Evolutionary conservation across 2,888 invertebrate species (phyloP).

Genomic region (Cenopis cana): DNA sequence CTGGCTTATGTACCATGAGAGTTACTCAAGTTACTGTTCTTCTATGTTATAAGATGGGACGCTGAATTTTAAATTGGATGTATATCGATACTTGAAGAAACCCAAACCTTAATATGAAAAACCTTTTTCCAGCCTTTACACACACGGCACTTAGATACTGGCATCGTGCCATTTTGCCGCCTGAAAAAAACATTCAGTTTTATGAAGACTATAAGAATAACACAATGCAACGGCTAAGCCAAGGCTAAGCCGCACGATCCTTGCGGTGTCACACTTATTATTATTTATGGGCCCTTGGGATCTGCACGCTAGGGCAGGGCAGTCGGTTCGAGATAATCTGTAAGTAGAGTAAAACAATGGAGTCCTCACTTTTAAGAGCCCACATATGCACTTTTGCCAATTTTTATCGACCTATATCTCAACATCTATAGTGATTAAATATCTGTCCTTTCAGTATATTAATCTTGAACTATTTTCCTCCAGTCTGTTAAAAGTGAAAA

Average conservation of each 20-base stretch:
- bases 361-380: too few relatives aligned
- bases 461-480: too few relatives aligned
- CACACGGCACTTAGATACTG: slow-evolving; percentile 1
- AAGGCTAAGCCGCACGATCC: slow-evolving; percentile 36
- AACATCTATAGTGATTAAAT: too few relatives aligned
- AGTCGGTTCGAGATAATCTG: background rate
- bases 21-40: too few relatives aligned
- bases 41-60: too few relatives aligned
- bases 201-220: slow-evolving; percentile 43
- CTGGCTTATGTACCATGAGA: too few relatives aligned
- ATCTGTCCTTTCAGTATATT: too few relatives aligned
- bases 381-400: too few relatives aligned
- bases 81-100: background rate
- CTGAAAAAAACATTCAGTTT: slow-evolving; percentile 33
- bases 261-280: slow-evolving; percentile 46
- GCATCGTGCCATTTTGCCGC: slow-evolving; percentile 3
- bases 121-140: background rate
- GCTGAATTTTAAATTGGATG: background rate
- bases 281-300: slow-evolving; percentile 44
- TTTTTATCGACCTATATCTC: too few relatives aligned
- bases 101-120: background rate
- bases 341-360: too few relatives aligned
- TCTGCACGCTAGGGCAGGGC: slow-evolving; percentile 25
- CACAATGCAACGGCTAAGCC: slow-evolving; percentile 40
- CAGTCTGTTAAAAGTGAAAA: too few relatives aligned